Evolutionary conservation across 2,113 vertebrate species (phyloP).

Genomic region (Caranx melampygus): DNA sequence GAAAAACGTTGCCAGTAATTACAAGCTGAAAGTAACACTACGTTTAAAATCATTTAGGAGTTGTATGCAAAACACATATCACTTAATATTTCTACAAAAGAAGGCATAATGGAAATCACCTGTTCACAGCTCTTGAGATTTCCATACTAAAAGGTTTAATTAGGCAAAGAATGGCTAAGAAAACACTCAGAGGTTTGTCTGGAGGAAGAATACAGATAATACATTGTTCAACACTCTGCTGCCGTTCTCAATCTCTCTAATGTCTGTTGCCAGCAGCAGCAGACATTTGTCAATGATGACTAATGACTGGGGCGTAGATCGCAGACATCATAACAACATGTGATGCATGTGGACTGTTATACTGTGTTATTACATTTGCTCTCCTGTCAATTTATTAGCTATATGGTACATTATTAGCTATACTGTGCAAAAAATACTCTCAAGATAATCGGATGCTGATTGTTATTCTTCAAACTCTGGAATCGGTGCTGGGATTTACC

Average conservation of each 20-base stretch:
- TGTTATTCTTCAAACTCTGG: slow-evolving; percentile 24
- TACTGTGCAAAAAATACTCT: slow-evolving; percentile 34
- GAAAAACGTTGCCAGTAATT: slow-evolving; percentile 23
- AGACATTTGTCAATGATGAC: slow-evolving; percentile 68
- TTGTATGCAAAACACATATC: slow-evolving; percentile 4
- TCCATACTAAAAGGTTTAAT: slow-evolving; percentile 30
- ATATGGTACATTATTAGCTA: slow-evolving; percentile 19
- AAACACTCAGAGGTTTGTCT: slow-evolving; percentile 34
- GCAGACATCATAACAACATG: slow-evolving; percentile 55
- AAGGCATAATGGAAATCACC: slow-evolving; percentile 21
- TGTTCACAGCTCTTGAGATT: slow-evolving; percentile 19
- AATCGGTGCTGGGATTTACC: slow-evolving; percentile 11
- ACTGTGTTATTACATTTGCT: slow-evolving; percentile 59
- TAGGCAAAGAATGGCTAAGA: slow-evolving; percentile 27
- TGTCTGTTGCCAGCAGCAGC: slow-evolving; percentile 51
- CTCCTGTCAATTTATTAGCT: slow-evolving; percentile 21
- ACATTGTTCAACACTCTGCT: slow-evolving; percentile 38
- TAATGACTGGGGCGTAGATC: slow-evolving; percentile 65
- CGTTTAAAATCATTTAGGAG: not conserved
- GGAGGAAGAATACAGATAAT: slow-evolving; percentile 45
- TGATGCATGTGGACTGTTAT: slow-evolving; percentile 65
- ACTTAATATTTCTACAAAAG: not conserved
- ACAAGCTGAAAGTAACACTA: slow-evolving; percentile 21
- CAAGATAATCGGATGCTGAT: slow-evolving; percentile 32
- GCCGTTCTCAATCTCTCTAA: slow-evolving; percentile 51